phyloP scores from a whole-genome alignment of 2,888 invertebrate genomes.

The Neuroscelio doddi region DNA sequence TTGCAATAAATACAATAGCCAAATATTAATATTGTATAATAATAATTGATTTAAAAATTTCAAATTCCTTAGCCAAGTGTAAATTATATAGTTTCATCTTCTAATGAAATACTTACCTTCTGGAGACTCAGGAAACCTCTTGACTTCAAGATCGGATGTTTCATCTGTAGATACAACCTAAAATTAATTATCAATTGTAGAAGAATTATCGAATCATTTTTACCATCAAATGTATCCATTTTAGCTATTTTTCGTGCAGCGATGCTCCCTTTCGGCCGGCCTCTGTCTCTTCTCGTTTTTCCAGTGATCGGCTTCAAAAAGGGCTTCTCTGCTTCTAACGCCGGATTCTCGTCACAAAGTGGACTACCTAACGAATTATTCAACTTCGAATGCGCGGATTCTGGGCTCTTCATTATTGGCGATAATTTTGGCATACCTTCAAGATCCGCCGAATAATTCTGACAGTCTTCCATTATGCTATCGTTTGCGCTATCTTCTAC shows the following conservation, averaged over 20 bases:
- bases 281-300: constrained; percentile 60
- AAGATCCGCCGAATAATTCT: constrained; percentile 58
- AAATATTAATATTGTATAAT: too few relatives aligned
- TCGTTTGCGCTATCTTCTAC: constrained; percentile 51
- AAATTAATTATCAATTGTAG: constrained; percentile 5
- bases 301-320: constrained; percentile 64
- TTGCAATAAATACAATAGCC: too few relatives aligned
- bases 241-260: constrained; percentile 63
- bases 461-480: constrained; percentile 49
- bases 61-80: too few relatives aligned
- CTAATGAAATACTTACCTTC: constrained; percentile 57
- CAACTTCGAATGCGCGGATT: constrained; percentile 51
- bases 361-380: constrained; percentile 55
- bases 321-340: constrained; percentile 61
- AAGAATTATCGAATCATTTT: constrained; percentile 10
- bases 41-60: too few relatives aligned
- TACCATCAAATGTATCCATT: constrained; percentile 61
- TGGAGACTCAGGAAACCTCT: constrained; percentile 62
- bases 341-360: constrained; percentile 55
- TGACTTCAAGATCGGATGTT: constrained; percentile 59
- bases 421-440: constrained; percentile 70
- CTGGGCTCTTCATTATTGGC: constrained; percentile 61
- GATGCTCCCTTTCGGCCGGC: constrained; percentile 56
- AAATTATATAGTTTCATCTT: too few relatives aligned
- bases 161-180: constrained; percentile 54